Evolutionary conservation across 2,113 vertebrate genomes (phyloP).

Genomic region (Bettongia penicillata): DNA sequence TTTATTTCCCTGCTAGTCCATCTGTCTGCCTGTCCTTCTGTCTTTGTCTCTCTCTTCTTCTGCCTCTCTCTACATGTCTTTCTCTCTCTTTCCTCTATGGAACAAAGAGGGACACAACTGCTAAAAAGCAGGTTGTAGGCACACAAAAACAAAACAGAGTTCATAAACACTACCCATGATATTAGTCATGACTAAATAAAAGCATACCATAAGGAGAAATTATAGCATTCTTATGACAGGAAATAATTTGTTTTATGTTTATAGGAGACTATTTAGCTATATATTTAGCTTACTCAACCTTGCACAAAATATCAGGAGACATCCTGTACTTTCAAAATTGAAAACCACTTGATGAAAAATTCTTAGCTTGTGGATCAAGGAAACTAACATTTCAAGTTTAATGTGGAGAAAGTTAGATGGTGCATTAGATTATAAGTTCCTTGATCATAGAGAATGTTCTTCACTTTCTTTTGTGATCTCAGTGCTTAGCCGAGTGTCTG

Average conservation of each 20-base stretch:
- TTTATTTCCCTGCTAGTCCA: too few relatives aligned
- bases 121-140: neutral
- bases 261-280: neutral
- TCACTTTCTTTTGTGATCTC: neutral
- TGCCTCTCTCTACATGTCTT: neutral
- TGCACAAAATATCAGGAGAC: neutral
- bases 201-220: neutral
- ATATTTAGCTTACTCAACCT: neutral
- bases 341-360: neutral
- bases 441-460: neutral
- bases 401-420: neutral
- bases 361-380: neutral
- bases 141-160: neutral
- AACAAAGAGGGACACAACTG: neutral
- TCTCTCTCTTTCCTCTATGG: neutral
- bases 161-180: neutral
- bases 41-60: neutral
- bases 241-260: neutral
- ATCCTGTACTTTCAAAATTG: neutral
- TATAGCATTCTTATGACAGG: neutral
- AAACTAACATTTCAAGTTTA: neutral
- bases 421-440: neutral
- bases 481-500: neutral
- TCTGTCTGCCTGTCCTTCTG: too few relatives aligned
- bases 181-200: neutral